Evolutionary conservation across 2,888 invertebrate genomes (phyloP), one percentile per base, ranked within the genome.

Genomic region (Andrena trimmerana): DNA sequence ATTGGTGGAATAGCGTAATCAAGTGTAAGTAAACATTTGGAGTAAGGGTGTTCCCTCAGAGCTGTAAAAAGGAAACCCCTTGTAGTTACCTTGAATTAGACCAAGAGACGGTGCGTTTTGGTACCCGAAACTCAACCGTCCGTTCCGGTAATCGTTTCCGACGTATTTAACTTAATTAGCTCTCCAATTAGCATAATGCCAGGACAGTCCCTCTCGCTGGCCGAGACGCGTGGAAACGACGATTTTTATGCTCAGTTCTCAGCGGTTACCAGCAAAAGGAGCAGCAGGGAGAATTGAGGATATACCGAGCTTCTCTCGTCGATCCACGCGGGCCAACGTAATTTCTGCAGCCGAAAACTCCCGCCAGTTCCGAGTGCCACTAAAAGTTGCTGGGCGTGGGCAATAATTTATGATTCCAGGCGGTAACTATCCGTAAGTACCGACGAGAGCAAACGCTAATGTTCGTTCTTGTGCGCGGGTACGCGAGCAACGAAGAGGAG

Each of bases 341-440:
- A 72, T 72, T 76, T 67, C 62, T 48, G 60, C 59, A 65, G 77
- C 74, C 85, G 82, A 84, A 85, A 86, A 70, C 52, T 42, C 50
- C 85, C 86, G 81, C 65, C 62, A 57, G 67, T 83, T 80, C 85
- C 73, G 78, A 88, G 87, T 89, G 89, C 90, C 90, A 92, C 89
- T 92, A 92, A 93, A 93, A 93, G 87, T 92, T 92, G 89, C 85
- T 89, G 91, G 92, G 92, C 92, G 92, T 91, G 91, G 91, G 90
- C 86, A 90, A 91, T 92, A 93, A 93, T 93, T 93, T 93, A 93
- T 91, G 93, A 92, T 91, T 89, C 91, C 92, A 90, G 86, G 48
- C 90, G 90, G 91, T 92, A 93, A 93, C 93, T 91, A 92, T 93
- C 92, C 86, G 90, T 92, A 92, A 93, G 93, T 93, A 93, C 92